Evolutionary conservation across 2,113 vertebrate genomes (phyloP), one percentile per base, ranked within the genome.

Genomic region (Hiodon alosoides): DNA sequence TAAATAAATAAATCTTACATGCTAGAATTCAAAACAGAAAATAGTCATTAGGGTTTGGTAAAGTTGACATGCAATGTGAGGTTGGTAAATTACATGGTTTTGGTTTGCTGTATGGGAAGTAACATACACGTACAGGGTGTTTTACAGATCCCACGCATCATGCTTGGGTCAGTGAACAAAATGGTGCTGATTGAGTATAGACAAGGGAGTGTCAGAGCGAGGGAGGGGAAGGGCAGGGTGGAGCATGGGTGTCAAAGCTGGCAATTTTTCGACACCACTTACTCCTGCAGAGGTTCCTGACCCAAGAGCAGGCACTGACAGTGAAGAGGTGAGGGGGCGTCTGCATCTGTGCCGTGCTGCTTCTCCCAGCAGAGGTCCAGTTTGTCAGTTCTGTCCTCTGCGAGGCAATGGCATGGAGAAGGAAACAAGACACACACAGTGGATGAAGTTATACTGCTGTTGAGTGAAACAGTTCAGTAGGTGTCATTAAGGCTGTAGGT

Each of bases 281-380:
- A 86, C 85, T 75, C 72, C 57, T 78, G 52, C 83, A 86, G 51
- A 86, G 78, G 77, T 82, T 79, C 80, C 81, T 84, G 82, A 84
- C 81, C 85, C 83, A 85, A 69, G 81, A 65, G 76, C 81, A 83
- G 79, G 79, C 74, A 77, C 76, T 80, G 79, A 82, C 80, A 76
- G 80, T 81, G 78, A 83, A 71, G 81, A 83, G 77, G 54, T 79
- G 85, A 66, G 85, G 76, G 62, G 83, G 72, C 74, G 70, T 74
- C 83, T 83, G 82, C 83, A 85, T 84, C 73, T 61, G 68, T 65
- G 74, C 82, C 61, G 48, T 69, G 13, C 17, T 48, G 47, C 31
- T 31, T 31, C 31, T 31, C 31, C 31, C 31, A 31, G 31, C 76
- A 72, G 53, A 7, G 31, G 61, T 70, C 64, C 76, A 72, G 76